A percentile compares a stretch with the other conserved stretches of the same genome.
Evolutionary conservation across 1,140 invertebrate species (phyloP).

Genomic region (Macrotrachela quadricornifera): DNA sequence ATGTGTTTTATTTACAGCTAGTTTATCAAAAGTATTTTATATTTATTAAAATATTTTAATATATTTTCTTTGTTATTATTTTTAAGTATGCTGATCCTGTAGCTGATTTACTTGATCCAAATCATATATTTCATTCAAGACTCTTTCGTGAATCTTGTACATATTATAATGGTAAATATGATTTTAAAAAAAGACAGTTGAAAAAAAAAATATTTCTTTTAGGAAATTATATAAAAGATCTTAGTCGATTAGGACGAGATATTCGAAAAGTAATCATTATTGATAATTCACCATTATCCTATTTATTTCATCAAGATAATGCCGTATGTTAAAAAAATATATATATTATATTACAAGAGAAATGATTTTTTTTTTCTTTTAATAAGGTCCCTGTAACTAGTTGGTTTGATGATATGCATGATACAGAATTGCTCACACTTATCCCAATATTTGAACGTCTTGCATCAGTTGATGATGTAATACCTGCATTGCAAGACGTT

Average conservation of each 20-base stretch:
- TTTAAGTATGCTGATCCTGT: constrained; percentile 99
- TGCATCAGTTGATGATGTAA: constrained; percentile 15
- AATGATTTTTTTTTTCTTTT: too few species aligned
- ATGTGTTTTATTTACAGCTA: constrained; percentile 96
- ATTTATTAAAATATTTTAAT: constrained; percentile 2
- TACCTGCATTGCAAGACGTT: too few species aligned
- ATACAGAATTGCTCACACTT: constrained; percentile 70
- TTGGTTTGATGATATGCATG: constrained; percentile 76
- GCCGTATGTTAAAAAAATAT: constrained; percentile 40
- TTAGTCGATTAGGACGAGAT: constrained; percentile 84
- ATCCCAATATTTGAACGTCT: constrained; percentile 76
- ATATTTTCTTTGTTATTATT: constrained; percentile 18
- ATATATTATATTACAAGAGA: too few species aligned
- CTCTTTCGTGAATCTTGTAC: constrained; percentile 98
- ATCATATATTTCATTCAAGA: constrained; percentile 82
- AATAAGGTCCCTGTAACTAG: constrained; percentile 51
- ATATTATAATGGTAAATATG: constrained; percentile 55
- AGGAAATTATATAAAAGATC: constrained; percentile 40
- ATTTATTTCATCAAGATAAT: constrained; percentile 99
- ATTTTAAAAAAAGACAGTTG: too few species aligned
- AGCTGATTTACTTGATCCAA: constrained; percentile 86
- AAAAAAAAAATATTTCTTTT: too few species aligned
- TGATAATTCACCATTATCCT: constrained; percentile 96
- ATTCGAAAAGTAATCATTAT: constrained; percentile 89
- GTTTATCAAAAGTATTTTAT: constrained; percentile 62